Percentiles rank a stretch among this genome's conserved stretches.
phyloP scores from a whole-genome alignment of 2,888 invertebrate genomes.

The Latrodectus elegans region DNA sequence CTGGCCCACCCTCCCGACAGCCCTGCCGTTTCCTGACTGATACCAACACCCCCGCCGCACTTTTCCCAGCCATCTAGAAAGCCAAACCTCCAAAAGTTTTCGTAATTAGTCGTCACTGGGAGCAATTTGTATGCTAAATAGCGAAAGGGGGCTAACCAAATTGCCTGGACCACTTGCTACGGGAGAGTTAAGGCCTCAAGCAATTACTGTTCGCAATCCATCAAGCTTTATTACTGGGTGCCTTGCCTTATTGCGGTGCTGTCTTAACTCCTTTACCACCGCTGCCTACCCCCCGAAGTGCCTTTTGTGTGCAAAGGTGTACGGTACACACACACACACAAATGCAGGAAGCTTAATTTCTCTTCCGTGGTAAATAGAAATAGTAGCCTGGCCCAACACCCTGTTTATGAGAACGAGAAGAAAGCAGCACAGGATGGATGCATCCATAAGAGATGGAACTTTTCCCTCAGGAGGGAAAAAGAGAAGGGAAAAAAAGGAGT shows the following conservation, averaged over 20 bases:
- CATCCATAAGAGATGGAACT: constrained; percentile 7
- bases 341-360: constrained; percentile 43
- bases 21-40: background rate
- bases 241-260: constrained; percentile 54
- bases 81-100: constrained; percentile 60
- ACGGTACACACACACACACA: constrained; percentile 37
- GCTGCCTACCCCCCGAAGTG: background rate
- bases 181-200: constrained; percentile 42
- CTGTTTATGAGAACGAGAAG: constrained; percentile 31
- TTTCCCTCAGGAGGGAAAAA: background rate
- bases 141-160: constrained; percentile 55
- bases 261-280: constrained; percentile 1
- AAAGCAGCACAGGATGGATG: background rate
- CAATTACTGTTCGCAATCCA: constrained; percentile 68
- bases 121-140: constrained; percentile 69
- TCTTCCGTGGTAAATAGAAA: constrained; percentile 50
- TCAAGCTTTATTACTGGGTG: constrained; percentile 69
- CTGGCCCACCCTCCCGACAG: constrained; percentile 18
- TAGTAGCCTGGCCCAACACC: constrained; percentile 31
- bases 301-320: constrained; percentile 3
- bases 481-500: background rate
- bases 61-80: constrained; percentile 25
- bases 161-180: constrained; percentile 63
- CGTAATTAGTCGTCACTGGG: constrained; percentile 62
- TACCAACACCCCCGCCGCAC: background rate